Evolutionary conservation across 2,113 vertebrate genomes (phyloP).

Genomic region (Osmerus mordax): DNA sequence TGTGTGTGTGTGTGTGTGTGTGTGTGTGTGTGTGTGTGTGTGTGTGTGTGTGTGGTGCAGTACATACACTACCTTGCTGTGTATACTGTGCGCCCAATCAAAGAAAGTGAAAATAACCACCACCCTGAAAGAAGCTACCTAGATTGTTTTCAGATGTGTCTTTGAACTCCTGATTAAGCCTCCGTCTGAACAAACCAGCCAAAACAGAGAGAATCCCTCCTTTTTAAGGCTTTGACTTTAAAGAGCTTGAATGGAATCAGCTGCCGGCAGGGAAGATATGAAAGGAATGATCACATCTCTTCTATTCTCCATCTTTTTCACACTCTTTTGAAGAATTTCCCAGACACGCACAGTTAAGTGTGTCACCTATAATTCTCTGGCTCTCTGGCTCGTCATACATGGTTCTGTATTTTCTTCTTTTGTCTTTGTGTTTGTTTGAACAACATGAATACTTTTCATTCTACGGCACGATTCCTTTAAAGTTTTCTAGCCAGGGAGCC

Average conservation of each 20-base stretch:
- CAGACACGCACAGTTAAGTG: conserved; percentile 31
- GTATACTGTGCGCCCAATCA: background rate
- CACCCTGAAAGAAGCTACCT: background rate
- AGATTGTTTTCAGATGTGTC: background rate
- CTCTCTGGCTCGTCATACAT: background rate
- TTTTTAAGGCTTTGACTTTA: conserved; percentile 26
- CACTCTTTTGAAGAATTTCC: conserved; percentile 25
- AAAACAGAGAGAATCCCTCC: conserved; percentile 24
- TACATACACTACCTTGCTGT: background rate
- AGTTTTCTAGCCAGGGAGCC: conserved; percentile 12
- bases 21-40: conserved; percentile 4
- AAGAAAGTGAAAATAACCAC: conserved; percentile 1
- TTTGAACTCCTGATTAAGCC: background rate
- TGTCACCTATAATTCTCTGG: conserved; percentile 21
- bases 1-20: conserved; percentile 2
- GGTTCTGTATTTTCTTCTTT: conserved; percentile 4
- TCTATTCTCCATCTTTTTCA: conserved; percentile 44
- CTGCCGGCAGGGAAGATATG: conserved; percentile 31
- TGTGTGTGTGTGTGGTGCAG: background rate
- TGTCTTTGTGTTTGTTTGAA: conserved; percentile 18
- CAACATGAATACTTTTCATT: conserved; percentile 6
- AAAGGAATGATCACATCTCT: conserved; percentile 36
- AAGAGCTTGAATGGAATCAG: conserved; percentile 32
- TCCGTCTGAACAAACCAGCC: conserved; percentile 2
- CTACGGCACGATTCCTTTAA: conserved; percentile 9